These are phyloP conservation scores for Pissodes strobi DNA, from an alignment of 1,140 invertebrate genomes.

Conservation along the genomic window DNA sequence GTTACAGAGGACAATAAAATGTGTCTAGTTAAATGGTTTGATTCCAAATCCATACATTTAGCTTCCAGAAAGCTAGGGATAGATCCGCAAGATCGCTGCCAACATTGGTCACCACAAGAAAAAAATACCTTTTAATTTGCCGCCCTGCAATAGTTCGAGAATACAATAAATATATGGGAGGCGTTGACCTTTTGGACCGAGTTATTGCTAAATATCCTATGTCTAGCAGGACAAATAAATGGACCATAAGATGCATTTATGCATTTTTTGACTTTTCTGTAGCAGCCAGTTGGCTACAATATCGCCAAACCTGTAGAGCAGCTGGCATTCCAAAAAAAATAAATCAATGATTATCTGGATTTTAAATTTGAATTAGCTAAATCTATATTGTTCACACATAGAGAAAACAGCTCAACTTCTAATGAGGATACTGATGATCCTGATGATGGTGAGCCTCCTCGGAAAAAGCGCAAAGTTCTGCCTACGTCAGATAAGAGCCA, in stretches of 20 bases:
- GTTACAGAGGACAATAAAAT: conserved; percentile 22
- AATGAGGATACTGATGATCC: no score
- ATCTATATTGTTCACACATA: neutral
- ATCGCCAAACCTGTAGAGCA: conserved; percentile 10
- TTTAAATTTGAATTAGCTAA: neutral
- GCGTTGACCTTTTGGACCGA: conserved; percentile 15
- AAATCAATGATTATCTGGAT: neutral
- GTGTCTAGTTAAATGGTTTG: conserved; percentile 17
- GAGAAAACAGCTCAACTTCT: no score
- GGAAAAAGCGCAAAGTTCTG: neutral
- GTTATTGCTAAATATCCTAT: conserved; percentile 25
- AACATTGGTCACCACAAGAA: conserved; percentile 7
- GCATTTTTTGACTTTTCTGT: conserved; percentile 34
- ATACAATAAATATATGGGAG: conserved; percentile 22
- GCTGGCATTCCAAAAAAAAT: no score
- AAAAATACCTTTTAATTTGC: neutral
- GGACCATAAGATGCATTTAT: conserved; percentile 25
- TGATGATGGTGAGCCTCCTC: neutral
- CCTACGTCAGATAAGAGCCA: neutral
- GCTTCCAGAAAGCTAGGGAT: neutral
- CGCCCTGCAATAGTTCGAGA: conserved; percentile 2
- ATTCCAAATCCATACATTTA: conserved; percentile 11
- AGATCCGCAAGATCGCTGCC: conserved; percentile 8
- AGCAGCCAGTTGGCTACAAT: conserved; percentile 32
- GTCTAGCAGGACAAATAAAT: conserved; percentile 23